These are phyloP conservation scores for Oxytorus armatus DNA, from an alignment of 2,888 invertebrate species.

Conservation along the genomic window DNA sequence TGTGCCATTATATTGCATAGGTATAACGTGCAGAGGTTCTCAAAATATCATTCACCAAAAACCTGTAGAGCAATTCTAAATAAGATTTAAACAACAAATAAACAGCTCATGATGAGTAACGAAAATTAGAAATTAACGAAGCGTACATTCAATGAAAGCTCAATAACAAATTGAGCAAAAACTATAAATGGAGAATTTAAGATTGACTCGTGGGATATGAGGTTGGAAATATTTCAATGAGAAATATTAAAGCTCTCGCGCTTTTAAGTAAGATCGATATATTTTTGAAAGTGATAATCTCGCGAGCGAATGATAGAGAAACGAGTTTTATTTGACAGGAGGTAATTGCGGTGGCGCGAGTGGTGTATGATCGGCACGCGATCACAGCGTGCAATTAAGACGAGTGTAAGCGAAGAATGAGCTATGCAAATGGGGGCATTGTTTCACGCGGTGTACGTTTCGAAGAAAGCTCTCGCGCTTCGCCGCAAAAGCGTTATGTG, in stretches of 20 bases:
- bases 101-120: too few species aligned
- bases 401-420: slow-evolving; percentile 52
- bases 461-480: slow-evolving; percentile 36
- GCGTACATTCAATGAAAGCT: too few species aligned
- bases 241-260: background rate
- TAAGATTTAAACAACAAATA: background rate
- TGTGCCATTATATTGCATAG: slow-evolving; percentile 46
- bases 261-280: background rate
- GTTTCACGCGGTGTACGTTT: slow-evolving; percentile 51
- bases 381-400: slow-evolving; percentile 61
- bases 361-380: slow-evolving; percentile 55
- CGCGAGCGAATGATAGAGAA: slow-evolving; percentile 7
- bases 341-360: slow-evolving; percentile 33
- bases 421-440: slow-evolving; percentile 65
- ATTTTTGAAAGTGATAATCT: background rate
- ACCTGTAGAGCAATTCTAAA: background rate
- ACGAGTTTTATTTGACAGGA: slow-evolving; percentile 34
- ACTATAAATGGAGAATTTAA: too few species aligned
- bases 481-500: slow-evolving; percentile 34
- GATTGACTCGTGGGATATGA: too few species aligned
- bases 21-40: slow-evolving; percentile 35
- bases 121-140: too few species aligned
- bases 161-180: too few species aligned
- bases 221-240: too few species aligned
- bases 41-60: slow-evolving; percentile 14